A percentile compares a stretch with the other conserved stretches of the same genome.
These are phyloP conservation scores for Azemiops feae DNA, from an alignment of 2,113 vertebrate genomes.

Conservation along the genomic window DNA sequence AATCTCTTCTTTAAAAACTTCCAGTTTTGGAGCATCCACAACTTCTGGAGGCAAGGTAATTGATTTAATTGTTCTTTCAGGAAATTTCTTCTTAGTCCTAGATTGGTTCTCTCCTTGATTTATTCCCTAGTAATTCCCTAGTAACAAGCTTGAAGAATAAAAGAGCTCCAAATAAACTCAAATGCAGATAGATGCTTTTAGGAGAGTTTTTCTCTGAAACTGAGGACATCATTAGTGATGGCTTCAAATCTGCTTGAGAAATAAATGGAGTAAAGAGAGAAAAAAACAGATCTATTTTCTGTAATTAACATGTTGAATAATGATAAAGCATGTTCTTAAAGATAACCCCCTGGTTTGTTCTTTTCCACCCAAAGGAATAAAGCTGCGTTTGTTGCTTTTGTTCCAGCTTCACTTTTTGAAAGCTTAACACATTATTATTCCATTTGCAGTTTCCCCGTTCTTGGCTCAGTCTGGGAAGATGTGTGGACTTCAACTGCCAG, in stretches of 20 bases:
- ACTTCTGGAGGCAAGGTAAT: too few species aligned
- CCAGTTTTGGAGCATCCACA: too few species aligned
- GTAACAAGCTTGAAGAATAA: neutral
- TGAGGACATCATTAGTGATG: neutral
- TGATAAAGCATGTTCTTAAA: neutral
- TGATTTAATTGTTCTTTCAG: too few species aligned
- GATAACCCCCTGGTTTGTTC: neutral
- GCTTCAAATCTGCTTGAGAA: neutral
- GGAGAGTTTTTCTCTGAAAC: neutral
- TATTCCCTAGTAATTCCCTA: neutral
- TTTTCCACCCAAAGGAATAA: neutral
- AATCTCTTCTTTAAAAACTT: too few species aligned
- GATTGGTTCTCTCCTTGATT: neutral
- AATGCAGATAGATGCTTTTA: neutral
- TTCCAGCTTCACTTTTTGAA: neutral
- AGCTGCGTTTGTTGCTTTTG: neutral
- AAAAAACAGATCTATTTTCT: neutral
- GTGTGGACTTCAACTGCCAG: too few species aligned
- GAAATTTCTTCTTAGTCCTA: too few species aligned
- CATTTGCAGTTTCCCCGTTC: too few species aligned
- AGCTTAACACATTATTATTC: neutral
- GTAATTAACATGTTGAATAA: neutral
- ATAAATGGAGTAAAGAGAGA: neutral
- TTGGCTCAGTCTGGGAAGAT: too few species aligned
- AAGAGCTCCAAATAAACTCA: neutral